These are phyloP conservation scores for Nannoperca australis DNA, from an alignment of 2,797 vertebrate genomes.

Conservation along the genomic window DNA sequence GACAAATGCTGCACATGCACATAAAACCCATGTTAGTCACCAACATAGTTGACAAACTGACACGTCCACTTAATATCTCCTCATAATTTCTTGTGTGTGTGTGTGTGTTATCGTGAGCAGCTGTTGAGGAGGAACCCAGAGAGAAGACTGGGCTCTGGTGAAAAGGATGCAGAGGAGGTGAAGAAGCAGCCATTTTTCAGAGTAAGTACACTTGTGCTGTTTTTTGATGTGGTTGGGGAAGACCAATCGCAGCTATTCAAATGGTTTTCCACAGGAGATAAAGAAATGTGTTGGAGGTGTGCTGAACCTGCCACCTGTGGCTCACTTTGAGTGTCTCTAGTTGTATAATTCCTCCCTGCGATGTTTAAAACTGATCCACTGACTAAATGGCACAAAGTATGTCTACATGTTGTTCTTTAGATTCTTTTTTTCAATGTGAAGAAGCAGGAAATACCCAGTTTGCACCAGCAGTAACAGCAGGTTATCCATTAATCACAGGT, in stretches of 20 bases:
- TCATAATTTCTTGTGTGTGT: neutral
- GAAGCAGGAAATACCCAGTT: conserved; percentile 2
- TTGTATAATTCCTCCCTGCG: neutral
- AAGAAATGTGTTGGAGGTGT: neutral
- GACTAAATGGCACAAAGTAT: neutral
- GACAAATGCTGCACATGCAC: conserved; percentile 4
- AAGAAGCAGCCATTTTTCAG: conserved; percentile 95
- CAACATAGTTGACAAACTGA: neutral
- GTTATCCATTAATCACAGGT: too few species aligned
- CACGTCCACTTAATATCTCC: neutral
- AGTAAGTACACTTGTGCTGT: conserved; percentile 73
- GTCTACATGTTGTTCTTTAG: neutral
- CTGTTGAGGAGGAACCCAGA: conserved; percentile 91
- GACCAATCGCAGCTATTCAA: neutral
- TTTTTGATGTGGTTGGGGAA: neutral
- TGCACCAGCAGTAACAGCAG: neutral
- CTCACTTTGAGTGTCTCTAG: neutral
- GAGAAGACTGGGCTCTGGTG: conserved; percentile 90
- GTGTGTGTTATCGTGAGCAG: conserved; percentile 68
- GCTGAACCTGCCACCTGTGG: neutral
- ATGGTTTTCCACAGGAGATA: neutral
- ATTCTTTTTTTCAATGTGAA: neutral
- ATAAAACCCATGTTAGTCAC: conserved; percentile 20
- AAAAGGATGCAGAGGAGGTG: conserved; percentile 94
- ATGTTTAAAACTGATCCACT: neutral